Percentiles rank a stretch among this genome's conserved stretches.
phyloP scores from a whole-genome alignment of 2,888 invertebrate genomes.

The Drosophila tripunctata region DNA sequence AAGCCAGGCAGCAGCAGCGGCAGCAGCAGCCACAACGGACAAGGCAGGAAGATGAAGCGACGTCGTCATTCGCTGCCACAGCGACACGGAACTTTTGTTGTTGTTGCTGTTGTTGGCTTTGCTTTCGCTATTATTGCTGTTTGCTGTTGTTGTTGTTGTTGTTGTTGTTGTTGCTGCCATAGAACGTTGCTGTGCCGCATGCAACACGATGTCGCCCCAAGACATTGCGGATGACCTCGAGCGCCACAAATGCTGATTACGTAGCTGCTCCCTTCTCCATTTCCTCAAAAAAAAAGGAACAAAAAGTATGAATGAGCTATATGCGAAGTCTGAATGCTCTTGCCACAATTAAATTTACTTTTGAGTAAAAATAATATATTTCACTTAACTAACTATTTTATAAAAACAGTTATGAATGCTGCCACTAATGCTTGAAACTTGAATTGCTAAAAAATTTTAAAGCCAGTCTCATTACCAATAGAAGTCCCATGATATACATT shows the following conservation, averaged over 20 bases:
- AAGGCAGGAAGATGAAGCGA: constrained; percentile 70
- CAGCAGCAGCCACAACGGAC: constrained; percentile 37
- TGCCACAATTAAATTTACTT: not conserved
- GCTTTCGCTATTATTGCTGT: constrained; percentile 23
- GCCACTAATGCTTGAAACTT: too few species aligned
- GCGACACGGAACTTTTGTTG: constrained; percentile 65
- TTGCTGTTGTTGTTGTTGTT: constrained; percentile 31
- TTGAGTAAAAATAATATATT: too few species aligned
- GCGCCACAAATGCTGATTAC: constrained; percentile 80
- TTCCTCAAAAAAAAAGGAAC: constrained; percentile 38
- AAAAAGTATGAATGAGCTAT: not conserved
- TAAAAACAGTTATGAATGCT: too few species aligned
- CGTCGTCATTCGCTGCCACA: constrained; percentile 39
- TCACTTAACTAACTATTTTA: too few species aligned
- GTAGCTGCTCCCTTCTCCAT: constrained; percentile 66
- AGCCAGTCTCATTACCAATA: too few species aligned
- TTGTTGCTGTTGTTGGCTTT: constrained; percentile 22
- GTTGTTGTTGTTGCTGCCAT: constrained; percentile 26
- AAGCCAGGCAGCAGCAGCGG: constrained; percentile 47
- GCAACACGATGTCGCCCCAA: constrained; percentile 69
- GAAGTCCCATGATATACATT: constrained; percentile 39
- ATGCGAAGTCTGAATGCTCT: constrained; percentile 32
- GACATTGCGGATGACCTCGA: constrained; percentile 79
- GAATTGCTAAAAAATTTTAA: too few species aligned
- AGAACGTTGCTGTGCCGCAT: constrained; percentile 68